Evolutionary conservation across 2,113 vertebrate species (phyloP).

Genomic region (Callospermophilus lateralis): DNA sequence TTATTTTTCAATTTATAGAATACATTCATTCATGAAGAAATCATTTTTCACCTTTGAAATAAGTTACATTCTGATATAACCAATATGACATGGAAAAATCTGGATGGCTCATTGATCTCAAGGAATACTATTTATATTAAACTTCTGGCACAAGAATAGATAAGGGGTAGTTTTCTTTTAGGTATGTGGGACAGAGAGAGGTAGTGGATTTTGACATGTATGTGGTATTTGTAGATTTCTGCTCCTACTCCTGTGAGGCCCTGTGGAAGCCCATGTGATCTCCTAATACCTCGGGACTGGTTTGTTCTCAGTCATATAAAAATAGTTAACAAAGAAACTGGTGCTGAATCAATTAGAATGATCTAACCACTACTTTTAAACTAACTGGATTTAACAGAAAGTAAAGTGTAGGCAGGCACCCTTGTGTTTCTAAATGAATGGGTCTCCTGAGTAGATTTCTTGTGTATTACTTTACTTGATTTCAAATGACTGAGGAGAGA

Average conservation of each 20-base stretch:
- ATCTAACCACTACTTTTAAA: not conserved
- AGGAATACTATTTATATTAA: not conserved
- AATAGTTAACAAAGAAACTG: not conserved
- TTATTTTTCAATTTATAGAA: not conserved
- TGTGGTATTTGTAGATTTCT: not conserved
- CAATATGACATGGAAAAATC: not conserved
- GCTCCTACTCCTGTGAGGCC: not conserved
- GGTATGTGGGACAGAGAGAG: fast-evolving
- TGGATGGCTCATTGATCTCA: not conserved
- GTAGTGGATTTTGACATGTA: not conserved
- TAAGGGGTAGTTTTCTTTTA: not conserved
- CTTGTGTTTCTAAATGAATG: not conserved
- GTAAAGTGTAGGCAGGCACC: not conserved
- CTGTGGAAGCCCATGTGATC: fast-evolving
- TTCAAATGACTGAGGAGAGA: not conserved
- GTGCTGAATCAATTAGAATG: not conserved
- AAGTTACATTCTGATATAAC: not conserved
- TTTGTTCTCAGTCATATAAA: not conserved
- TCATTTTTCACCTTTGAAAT: not conserved
- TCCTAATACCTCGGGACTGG: not conserved
- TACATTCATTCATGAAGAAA: not conserved
- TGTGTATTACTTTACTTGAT: not conserved
- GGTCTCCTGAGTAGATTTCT: not conserved
- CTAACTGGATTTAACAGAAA: not conserved
- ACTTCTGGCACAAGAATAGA: not conserved